Conservation (phyloP, 2,113 vertebrate genomes). For the Neolamprologus brichardi region DNA sequence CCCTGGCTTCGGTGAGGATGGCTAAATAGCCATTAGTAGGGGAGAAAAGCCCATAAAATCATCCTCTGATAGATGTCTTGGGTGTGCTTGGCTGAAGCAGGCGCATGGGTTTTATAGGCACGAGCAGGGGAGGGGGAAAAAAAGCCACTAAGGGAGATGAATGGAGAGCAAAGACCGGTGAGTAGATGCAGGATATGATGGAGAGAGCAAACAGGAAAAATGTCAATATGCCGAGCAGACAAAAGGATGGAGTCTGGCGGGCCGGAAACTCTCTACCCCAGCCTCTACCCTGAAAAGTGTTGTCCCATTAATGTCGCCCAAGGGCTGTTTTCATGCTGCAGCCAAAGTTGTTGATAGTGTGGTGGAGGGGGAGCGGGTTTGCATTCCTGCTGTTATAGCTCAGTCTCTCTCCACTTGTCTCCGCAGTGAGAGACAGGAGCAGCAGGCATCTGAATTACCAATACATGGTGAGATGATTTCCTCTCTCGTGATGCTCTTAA, state of each 20-base stretch:
- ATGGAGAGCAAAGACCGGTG: slow-evolving; percentile 31
- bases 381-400: background rate
- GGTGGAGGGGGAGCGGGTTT: background rate
- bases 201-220: slow-evolving; percentile 44
- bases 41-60: slow-evolving; percentile 46
- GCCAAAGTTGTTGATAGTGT: background rate
- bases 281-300: slow-evolving; percentile 17
- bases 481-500: slow-evolving; percentile 21
- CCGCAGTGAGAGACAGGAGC: background rate
- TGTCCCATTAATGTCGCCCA: slow-evolving; percentile 28
- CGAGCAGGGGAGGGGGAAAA: rapidly evolving
- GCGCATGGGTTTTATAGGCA: slow-evolving; percentile 27
- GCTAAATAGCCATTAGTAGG: slow-evolving; percentile 49
- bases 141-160: slow-evolving; percentile 36
- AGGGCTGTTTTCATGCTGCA: slow-evolving; percentile 11
- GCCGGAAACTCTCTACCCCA: slow-evolving; percentile 15
- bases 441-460: slow-evolving; percentile 3
- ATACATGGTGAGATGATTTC: slow-evolving; percentile 3
- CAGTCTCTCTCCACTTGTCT: background rate
- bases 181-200: slow-evolving; percentile 46
- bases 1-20: background rate
- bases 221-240: slow-evolving; percentile 31
- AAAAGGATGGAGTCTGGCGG: slow-evolving; percentile 51
- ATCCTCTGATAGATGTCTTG: slow-evolving; percentile 47
- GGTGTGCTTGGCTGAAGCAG: slow-evolving; percentile 31